phyloP scores from a whole-genome alignment of 2,113 vertebrate genomes.

The Macroglossus sobrinus region DNA sequence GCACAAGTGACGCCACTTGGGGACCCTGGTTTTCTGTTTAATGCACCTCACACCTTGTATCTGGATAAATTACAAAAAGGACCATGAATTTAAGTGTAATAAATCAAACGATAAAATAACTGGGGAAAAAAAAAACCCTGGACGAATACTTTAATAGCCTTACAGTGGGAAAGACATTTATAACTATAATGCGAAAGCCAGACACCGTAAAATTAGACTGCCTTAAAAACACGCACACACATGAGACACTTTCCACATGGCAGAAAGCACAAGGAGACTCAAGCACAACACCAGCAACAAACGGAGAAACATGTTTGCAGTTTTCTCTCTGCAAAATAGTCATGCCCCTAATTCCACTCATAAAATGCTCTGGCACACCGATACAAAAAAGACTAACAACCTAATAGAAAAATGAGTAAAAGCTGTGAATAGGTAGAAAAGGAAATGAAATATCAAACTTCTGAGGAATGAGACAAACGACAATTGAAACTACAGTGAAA shows the following conservation, averaged over 20 bases:
- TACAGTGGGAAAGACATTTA: background rate
- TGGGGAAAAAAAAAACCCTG: background rate
- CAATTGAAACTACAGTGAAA: background rate
- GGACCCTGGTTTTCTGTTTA: background rate
- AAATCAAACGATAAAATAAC: background rate
- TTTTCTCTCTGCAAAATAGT: background rate
- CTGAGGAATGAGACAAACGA: background rate
- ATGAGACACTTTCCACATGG: background rate
- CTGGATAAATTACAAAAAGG: background rate
- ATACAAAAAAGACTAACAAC: background rate
- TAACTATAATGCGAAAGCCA: background rate
- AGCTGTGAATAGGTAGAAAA: no score
- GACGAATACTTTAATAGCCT: background rate
- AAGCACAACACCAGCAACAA: background rate
- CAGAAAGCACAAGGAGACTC: background rate
- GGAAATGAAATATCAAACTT: background rate
- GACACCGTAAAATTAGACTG: background rate
- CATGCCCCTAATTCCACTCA: background rate
- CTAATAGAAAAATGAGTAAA: no score
- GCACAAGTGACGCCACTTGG: background rate
- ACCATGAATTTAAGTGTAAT: background rate
- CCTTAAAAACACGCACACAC: background rate
- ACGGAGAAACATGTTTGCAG: background rate
- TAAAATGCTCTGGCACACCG: background rate
- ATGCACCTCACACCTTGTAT: background rate